Evolutionary conservation across 2,113 vertebrate species (phyloP).

Genomic region (Dicrurus megarhynchus): DNA sequence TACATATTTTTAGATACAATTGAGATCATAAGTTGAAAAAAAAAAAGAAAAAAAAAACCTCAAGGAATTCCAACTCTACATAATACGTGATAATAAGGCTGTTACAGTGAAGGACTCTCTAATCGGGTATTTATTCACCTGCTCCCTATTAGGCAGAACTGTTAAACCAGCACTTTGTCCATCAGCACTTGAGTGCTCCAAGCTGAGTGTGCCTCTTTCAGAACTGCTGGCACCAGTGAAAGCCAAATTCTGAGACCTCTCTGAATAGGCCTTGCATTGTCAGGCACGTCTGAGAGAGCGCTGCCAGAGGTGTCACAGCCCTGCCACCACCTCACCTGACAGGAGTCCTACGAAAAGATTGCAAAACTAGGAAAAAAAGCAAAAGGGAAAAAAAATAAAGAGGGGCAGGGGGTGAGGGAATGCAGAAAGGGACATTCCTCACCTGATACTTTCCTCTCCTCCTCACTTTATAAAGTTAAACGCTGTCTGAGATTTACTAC

Average conservation of each 20-base stretch:
- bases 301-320: neutral
- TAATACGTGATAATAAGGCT: slow-evolving; percentile 62
- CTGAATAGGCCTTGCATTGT: neutral
- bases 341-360: neutral
- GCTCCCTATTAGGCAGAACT: slow-evolving; percentile 72
- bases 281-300: neutral
- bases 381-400: neutral
- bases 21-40: neutral
- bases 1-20: neutral
- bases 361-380: neutral
- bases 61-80: slow-evolving; percentile 18
- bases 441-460: slow-evolving; percentile 43
- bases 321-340: neutral
- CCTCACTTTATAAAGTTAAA: slow-evolving; percentile 54
- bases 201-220: slow-evolving; percentile 70
- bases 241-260: slow-evolving; percentile 56
- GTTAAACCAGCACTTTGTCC: slow-evolving; percentile 74
- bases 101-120: slow-evolving; percentile 58
- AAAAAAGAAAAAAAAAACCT: neutral
- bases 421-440: neutral
- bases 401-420: neutral
- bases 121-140: slow-evolving; percentile 75
- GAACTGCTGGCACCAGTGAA: slow-evolving; percentile 69
- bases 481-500: slow-evolving; percentile 57
- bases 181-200: slow-evolving; percentile 71